Evolutionary conservation across 2,797 vertebrate genomes (phyloP).

Genomic region (Pagetopsis macropterus): DNA sequence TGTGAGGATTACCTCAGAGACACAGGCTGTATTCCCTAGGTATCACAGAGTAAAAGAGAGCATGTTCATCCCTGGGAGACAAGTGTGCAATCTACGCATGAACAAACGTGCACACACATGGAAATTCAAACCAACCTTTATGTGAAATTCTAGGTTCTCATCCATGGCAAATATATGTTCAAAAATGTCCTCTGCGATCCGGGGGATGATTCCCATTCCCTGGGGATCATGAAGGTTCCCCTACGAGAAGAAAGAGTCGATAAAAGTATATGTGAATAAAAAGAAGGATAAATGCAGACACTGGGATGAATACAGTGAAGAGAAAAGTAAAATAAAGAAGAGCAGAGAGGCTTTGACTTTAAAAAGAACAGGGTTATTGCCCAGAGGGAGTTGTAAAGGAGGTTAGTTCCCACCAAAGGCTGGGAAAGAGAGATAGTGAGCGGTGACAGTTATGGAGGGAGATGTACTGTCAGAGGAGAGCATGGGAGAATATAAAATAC

Average conservation of each 20-base stretch:
- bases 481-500: conserved; percentile 24
- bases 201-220: conserved; percentile 95
- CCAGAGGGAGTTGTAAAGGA: conserved; percentile 55
- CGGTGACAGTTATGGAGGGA: conserved; percentile 54
- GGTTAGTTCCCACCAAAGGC: conserved; percentile 52
- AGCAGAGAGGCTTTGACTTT: conserved; percentile 44
- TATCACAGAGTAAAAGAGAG: background rate
- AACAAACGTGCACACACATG: background rate
- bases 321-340: conserved; percentile 35
- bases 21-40: conserved; percentile 20
- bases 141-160: conserved; percentile 96
- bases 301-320: conserved; percentile 35
- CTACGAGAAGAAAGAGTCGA: conserved; percentile 67
- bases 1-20: conserved; percentile 48
- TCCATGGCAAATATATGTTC: conserved; percentile 97
- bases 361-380: conserved; percentile 53
- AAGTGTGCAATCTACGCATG: background rate
- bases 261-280: conserved; percentile 29
- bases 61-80: background rate
- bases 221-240: conserved; percentile 92
- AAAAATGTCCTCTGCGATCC: conserved; percentile 94
- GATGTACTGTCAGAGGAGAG: conserved; percentile 40
- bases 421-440: conserved; percentile 42
- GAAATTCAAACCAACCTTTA: conserved; percentile 86
- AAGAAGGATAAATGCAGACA: conserved; percentile 30